Evolutionary conservation across 2,113 vertebrate genomes (phyloP).

Genomic region (Mystacornis crossleyi): DNA sequence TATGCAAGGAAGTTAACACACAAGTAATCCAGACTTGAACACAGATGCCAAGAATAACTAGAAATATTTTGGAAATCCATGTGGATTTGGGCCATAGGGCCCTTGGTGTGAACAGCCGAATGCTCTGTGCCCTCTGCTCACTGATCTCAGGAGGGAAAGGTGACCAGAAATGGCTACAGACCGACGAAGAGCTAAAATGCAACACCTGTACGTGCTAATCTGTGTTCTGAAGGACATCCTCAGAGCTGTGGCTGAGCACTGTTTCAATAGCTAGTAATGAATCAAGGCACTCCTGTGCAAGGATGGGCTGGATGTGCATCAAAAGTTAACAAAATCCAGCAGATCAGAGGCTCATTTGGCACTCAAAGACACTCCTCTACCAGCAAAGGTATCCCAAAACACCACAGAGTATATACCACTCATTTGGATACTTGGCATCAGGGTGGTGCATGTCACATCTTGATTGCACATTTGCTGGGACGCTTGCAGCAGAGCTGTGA

Average conservation of each 20-base stretch:
- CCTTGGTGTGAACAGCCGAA: neutral
- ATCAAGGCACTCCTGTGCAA: neutral
- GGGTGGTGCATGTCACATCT: neutral
- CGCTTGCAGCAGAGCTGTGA: neutral
- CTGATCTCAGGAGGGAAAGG: neutral
- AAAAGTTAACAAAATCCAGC: neutral
- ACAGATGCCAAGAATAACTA: neutral
- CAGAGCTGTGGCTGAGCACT: neutral
- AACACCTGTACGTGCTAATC: neutral
- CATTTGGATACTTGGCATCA: neutral
- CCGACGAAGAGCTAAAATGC: neutral
- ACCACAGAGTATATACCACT: neutral
- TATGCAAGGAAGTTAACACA: neutral
- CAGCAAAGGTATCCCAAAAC: neutral
- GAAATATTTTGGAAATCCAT: neutral
- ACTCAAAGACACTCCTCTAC: neutral
- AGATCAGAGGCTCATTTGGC: neutral
- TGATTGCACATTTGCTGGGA: accelerated
- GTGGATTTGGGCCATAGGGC: neutral
- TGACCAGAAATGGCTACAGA: neutral
- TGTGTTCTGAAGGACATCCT: neutral
- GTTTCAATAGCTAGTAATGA: neutral
- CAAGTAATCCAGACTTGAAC: neutral
- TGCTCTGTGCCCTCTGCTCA: neutral
- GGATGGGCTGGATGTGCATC: neutral